Evolutionary conservation across 1,140 invertebrate genomes (phyloP).

Genomic region (Stegodyphus dumicola): DNA sequence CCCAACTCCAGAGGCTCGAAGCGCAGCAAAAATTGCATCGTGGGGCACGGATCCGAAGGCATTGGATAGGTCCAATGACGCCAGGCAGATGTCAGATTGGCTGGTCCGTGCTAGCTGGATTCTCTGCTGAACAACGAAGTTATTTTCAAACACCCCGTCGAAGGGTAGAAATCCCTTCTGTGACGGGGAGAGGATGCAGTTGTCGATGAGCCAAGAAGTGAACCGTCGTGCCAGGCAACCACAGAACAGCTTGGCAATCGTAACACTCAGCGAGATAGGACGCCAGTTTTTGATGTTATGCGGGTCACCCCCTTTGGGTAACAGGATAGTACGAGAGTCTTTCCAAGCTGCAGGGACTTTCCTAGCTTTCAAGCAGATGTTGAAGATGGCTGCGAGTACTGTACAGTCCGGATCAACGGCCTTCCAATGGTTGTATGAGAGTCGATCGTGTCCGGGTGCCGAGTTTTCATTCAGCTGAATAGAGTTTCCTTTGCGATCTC

Average conservation of each 20-base stretch:
- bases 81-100: too few relatives aligned
- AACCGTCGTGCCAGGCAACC: not conserved
- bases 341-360: not conserved
- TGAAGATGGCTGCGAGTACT: not conserved
- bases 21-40: not conserved
- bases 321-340: not conserved
- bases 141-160: conserved; percentile 22
- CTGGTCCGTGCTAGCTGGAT: conserved; percentile 30
- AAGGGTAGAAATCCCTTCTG: conserved; percentile 6
- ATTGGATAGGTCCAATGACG: not conserved
- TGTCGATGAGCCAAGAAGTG: not conserved
- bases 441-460: not conserved
- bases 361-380: not conserved
- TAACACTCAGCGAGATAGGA: conserved; percentile 46
- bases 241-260: not conserved
- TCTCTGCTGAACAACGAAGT: not conserved
- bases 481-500: not conserved
- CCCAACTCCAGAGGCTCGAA: not conserved
- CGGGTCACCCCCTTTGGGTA: not conserved
- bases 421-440: not conserved
- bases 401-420: not conserved
- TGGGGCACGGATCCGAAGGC: not conserved
- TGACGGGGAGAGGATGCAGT: not conserved
- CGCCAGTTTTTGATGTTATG: not conserved
- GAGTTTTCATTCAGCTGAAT: not conserved